phyloP scores from a whole-genome alignment of 92 coral and sea anemone genomes.

The Pocillopora meandrina region DNA sequence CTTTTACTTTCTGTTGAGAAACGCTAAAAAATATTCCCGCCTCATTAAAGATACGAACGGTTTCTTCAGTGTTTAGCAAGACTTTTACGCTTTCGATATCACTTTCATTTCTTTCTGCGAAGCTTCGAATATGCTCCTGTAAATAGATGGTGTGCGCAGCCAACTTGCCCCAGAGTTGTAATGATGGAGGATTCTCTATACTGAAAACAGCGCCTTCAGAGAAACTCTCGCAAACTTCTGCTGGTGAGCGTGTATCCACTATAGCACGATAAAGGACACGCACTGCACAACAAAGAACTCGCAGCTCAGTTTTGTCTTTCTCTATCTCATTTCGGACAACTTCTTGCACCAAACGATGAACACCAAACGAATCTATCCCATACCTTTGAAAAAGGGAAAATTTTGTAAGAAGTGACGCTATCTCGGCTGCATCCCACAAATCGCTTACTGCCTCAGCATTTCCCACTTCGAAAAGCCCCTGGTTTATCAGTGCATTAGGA shows the following conservation, averaged over 20 bases:
- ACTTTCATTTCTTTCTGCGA: constrained; percentile 6
- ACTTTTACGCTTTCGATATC: not conserved
- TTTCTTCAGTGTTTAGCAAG: constrained; percentile 55
- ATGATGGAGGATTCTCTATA: constrained; percentile 64
- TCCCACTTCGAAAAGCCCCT: constrained; percentile 59
- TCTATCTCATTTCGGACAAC: constrained; percentile 66
- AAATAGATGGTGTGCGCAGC: constrained; percentile 64
- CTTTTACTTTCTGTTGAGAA: constrained; percentile 66
- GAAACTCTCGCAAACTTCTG: constrained; percentile 60
- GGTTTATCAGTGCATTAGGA: constrained; percentile 75
- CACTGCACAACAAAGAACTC: constrained; percentile 59
- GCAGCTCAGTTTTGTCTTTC: constrained; percentile 10
- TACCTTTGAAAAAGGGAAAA: constrained; percentile 81
- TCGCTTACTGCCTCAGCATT: constrained; percentile 33
- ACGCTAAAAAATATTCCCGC: constrained; percentile 68
- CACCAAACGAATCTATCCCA: constrained; percentile 61
- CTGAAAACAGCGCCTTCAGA: constrained; percentile 59
- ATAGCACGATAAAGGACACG: constrained; percentile 72
- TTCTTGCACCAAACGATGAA: constrained; percentile 92
- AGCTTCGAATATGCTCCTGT: constrained; percentile 51
- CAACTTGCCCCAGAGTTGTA: constrained; percentile 71
- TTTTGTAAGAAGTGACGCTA: constrained; percentile 74
- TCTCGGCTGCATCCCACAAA: constrained; percentile 45
- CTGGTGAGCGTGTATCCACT: constrained; percentile 57
- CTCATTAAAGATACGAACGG: constrained; percentile 60